phyloP scores from a whole-genome alignment of 2,113 vertebrate species.

The Albula glossodonta region DNA sequence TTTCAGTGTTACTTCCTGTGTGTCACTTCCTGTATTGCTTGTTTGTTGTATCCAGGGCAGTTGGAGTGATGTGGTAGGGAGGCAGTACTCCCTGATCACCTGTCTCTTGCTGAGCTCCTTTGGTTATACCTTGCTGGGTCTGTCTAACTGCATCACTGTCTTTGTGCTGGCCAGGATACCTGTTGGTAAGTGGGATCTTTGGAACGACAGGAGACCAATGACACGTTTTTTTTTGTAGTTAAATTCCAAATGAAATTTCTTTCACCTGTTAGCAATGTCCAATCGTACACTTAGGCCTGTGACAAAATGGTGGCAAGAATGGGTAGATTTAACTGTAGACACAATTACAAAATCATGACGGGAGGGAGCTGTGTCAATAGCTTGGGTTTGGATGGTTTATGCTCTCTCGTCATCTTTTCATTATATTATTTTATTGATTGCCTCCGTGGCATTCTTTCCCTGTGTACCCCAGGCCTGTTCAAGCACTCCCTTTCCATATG shows the following conservation, averaged over 20 bases:
- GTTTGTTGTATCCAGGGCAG: slow-evolving; percentile 76
- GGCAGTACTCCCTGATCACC: slow-evolving; percentile 77
- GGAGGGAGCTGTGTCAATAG: too few relatives aligned
- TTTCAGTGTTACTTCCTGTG: not conserved
- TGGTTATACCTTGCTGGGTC: slow-evolving; percentile 85
- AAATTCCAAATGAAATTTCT: too few relatives aligned
- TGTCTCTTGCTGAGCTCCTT: slow-evolving; percentile 86
- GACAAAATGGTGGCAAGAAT: too few relatives aligned
- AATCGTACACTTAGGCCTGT: too few relatives aligned
- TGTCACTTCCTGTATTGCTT: not conserved
- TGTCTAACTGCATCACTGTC: slow-evolving; percentile 79
- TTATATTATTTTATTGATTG: too few relatives aligned
- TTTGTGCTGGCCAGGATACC: slow-evolving; percentile 86
- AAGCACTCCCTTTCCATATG: slow-evolving; percentile 94
- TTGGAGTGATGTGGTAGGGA: slow-evolving; percentile 93
- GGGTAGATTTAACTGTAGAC: too few relatives aligned
- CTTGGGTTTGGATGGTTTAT: too few relatives aligned
- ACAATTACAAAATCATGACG: too few relatives aligned
- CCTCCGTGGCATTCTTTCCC: slow-evolving; percentile 1
- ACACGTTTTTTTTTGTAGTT: too few relatives aligned
- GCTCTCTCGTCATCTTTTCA: not conserved
- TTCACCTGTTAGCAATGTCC: too few relatives aligned
- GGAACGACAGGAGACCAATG: too few relatives aligned
- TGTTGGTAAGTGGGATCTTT: slow-evolving; percentile 76
- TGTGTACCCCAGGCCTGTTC: slow-evolving; percentile 81